Evolutionary conservation across 1,140 invertebrate species (phyloP).

Genomic region (Drosophila nigrodunni): DNA sequence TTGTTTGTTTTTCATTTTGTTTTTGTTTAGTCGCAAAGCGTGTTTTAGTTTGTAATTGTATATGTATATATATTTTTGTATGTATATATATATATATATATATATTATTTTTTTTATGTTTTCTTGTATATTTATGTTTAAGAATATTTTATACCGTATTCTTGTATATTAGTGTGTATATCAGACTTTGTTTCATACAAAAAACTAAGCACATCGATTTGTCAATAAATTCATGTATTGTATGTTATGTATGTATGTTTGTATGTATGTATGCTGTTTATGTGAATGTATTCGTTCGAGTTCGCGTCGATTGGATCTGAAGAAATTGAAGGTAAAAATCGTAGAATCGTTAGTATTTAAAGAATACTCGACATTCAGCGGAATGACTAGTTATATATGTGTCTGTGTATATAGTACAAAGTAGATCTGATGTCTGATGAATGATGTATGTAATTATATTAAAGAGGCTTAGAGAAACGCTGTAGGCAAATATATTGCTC

Average conservation of each 20-base stretch:
- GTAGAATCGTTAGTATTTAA: neutral
- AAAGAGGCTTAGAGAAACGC: constrained; percentile 68
- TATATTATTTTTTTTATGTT: constrained; percentile 35
- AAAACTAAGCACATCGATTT: constrained; percentile 80
- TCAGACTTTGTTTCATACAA: constrained; percentile 83
- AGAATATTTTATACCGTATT: constrained; percentile 78
- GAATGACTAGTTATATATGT: neutral
- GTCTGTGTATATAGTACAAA: neutral
- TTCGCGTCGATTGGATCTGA: neutral
- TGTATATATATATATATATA: constrained; percentile 33
- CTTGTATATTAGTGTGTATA: constrained; percentile 83
- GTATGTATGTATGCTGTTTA: constrained; percentile 11
- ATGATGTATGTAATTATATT: constrained; percentile 35
- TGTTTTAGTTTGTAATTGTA: constrained; percentile 53
- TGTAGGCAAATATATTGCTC: constrained; percentile 80
- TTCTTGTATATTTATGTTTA: constrained; percentile 78
- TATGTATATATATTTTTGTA: constrained; percentile 48
- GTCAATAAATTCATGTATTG: constrained; percentile 81
- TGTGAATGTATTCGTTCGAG: constrained; percentile 7
- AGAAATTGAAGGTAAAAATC: neutral
- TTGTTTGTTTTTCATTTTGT: neutral
- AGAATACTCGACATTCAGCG: neutral
- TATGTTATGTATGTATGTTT: constrained; percentile 29
- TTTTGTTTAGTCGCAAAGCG: constrained; percentile 61
- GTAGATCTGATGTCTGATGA: constrained; percentile 30